Base-by-base conservation (phyloP, 1,140 invertebrate genomes). In the Radopholus similis region DNA sequence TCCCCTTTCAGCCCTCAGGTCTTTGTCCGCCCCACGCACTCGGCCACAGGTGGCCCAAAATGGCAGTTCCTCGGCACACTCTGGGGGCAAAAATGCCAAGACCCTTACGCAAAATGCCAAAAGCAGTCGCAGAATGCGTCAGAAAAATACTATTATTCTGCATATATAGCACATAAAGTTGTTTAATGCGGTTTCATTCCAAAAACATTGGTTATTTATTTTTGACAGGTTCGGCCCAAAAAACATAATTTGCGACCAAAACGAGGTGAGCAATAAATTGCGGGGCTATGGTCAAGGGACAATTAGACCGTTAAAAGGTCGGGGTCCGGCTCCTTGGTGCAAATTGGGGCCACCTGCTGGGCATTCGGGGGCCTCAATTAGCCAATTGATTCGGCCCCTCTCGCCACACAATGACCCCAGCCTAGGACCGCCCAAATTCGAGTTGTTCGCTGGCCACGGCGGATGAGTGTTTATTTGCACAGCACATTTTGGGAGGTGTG, bases 391-490 rank as follows among this genome's bases (percentile, higher is more conserved):
- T 15, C n/a, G 11, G 2, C 21, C 6, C 44, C 13, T 23, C 15
- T 23, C 4, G 30, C 11, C n/a, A 28, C 2, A 9, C n/a, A 51
- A 9, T 51, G 47, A n/a, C 47, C n/a, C 47, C 47, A 9, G 47
- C 21, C n/a, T 21, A 5, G 21, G 21, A n/a, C 21, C 47, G 21
- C 8, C 44, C 44, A 47, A 47, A 47, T 47, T 47, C 44, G 21
- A 51, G 30, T 26, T 51, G 47, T 51, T 51, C 47, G 44, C 6
- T 23, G 44, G 2, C n/a, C 5, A 5, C 44, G 6, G 44, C 6
- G 47, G 47, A 51, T 51, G 30, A 51, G 47, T 51, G 47, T 51
- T 51, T 51, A 51, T 51, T 51, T 51, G 47, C 47, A 51, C 30
- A 51, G 47, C n/a, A n/a, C n/a, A n/a, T n/a, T n/a, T n/a, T n/a